Evolutionary conservation across 1,140 invertebrate species (phyloP), one percentile per base, ranked within the genome.

Genomic region (Teleogryllus occipitalis): DNA sequence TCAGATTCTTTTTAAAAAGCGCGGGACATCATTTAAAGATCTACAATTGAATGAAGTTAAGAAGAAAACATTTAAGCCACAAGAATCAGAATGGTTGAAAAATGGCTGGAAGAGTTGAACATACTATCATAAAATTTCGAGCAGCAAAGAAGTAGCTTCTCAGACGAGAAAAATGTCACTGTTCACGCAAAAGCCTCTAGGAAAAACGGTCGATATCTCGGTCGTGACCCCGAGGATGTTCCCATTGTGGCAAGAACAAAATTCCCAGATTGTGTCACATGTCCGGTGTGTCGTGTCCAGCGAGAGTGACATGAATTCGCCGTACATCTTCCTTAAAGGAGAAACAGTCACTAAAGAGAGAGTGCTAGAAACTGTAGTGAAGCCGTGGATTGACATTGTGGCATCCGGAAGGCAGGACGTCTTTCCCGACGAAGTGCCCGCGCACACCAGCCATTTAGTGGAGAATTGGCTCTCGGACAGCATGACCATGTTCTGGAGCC

Each of bases 401-500:
- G 47, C 27, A 39, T 49, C 14, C 7, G 46, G 47, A 46, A 7
- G 14, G 49, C 27, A 39, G 27, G 1, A 39, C 27, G 27, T 2
- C 27, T 39, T 46, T 18, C 21, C 3, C 5, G 77, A 78, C 21
- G n/a, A 8, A 54, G 47, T 6, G 12, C 74, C 7, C 2, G 74
- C 7, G 12, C 74, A 78, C 21, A 78, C 48, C 3, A 65, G 77
- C 8, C 77, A 78, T 65, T 78, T 78, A 12, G 49, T 78, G 15
- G 7, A 78, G 15, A 78, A 54, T 6, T 78, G 8, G 4, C 18
- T 18, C n/a, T 78, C 48, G 49, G 77, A 78, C 77, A 78, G 8
- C 46, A 48, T 72, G 12, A 48, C 65, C 49, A 54, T 78, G 77
- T 78, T 78, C 46, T 46, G 77, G 77, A 54, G 47, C 14, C 77